Evolutionary conservation across 2,113 vertebrate species (phyloP).

Genomic region (Sinocyclocheilus anophthalmus): DNA sequence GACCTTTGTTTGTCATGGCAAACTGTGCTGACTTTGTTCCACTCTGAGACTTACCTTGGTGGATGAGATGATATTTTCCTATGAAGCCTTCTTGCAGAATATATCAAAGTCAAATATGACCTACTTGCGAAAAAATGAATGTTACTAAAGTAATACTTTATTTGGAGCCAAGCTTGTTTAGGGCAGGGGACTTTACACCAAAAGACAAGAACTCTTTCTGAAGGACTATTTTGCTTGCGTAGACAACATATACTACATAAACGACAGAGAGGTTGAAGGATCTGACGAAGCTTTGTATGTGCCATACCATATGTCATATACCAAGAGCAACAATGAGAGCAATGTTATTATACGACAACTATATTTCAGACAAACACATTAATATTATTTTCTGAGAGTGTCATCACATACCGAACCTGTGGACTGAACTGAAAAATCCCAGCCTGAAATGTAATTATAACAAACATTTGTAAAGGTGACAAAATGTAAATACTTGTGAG

Average conservation of each 20-base stretch:
- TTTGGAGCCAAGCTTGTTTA: constrained; percentile 71
- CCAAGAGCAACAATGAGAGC: constrained; percentile 68
- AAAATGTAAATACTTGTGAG: constrained; percentile 83
- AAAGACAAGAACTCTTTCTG: constrained; percentile 57
- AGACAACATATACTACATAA: constrained; percentile 59
- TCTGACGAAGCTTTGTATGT: constrained; percentile 71
- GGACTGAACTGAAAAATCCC: constrained; percentile 71
- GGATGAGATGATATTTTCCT: constrained; percentile 79
- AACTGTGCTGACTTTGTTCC: constrained; percentile 50
- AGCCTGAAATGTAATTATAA: constrained; percentile 93
- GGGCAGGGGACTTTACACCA: constrained; percentile 60
- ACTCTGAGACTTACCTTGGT: constrained; percentile 70
- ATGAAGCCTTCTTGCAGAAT: constrained; percentile 74
- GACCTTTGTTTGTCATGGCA: constrained; percentile 12
- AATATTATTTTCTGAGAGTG: constrained; percentile 47
- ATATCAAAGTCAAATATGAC: constrained; percentile 67
- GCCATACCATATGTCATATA: constrained; percentile 72
- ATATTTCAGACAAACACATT: constrained; percentile 35
- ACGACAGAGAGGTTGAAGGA: constrained; percentile 67
- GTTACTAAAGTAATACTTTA: constrained; percentile 72
- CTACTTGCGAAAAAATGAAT: constrained; percentile 77
- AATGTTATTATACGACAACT: constrained; percentile 67
- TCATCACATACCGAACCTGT: constrained; percentile 56
- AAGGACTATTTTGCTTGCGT: constrained; percentile 45
- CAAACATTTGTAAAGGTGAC: constrained; percentile 75